Conservation (phyloP, 2,797 vertebrate species). For the Calcarius lapponicus region DNA sequence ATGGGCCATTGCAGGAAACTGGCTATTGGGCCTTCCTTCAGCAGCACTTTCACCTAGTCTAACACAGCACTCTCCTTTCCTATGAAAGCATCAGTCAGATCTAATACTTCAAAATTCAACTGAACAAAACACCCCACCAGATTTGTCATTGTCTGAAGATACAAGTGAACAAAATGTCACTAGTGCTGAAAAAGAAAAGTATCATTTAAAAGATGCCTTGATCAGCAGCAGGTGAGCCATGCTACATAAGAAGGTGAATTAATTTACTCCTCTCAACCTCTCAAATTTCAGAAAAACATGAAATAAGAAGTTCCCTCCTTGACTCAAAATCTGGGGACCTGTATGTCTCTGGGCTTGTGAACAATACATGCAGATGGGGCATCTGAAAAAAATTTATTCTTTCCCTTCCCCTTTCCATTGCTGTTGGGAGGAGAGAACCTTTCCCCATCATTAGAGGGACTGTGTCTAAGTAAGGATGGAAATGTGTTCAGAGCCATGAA, state of each 20-base stretch:
- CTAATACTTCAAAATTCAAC: background rate
- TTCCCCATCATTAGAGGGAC: background rate
- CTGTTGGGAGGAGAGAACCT: background rate
- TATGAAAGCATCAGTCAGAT: background rate
- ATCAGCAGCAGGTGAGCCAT: background rate
- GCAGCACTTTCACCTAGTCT: background rate
- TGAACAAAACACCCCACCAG: background rate
- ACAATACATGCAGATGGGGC: fast-evolving
- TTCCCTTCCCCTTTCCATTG: background rate
- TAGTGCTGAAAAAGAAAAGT: background rate
- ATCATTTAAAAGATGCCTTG: fast-evolving
- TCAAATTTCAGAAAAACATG: background rate
- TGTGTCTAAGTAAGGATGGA: background rate
- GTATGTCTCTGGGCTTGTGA: background rate
- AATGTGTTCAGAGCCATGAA: background rate
- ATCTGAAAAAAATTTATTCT: background rate
- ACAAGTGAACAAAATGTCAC: background rate
- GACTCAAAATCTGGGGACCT: background rate
- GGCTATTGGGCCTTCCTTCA: background rate
- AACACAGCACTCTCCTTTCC: background rate
- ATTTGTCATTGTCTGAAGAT: background rate
- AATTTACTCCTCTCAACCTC: background rate
- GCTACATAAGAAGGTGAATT: background rate
- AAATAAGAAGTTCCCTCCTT: background rate
- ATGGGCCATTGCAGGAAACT: background rate